phyloP scores from a whole-genome alignment of 1,140 invertebrate species.

The Eufriesea mexicana region DNA sequence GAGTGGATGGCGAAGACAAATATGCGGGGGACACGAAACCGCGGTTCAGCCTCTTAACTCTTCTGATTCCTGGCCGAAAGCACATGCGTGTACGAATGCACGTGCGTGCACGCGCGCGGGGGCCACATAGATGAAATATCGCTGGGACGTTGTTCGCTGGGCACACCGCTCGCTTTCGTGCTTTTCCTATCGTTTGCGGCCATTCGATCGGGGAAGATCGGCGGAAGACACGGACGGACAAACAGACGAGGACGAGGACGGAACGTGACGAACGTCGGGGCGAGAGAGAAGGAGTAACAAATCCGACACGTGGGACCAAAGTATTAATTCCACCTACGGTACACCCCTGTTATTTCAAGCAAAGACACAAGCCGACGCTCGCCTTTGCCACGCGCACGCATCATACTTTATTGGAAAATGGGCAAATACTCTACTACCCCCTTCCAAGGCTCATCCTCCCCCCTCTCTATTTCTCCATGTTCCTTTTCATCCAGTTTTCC shows the following conservation, averaged over 20 bases:
- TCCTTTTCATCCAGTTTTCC: not conserved
- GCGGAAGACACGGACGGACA: constrained; percentile 1
- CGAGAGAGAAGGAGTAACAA: constrained; percentile 24
- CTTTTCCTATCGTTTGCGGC: constrained; percentile 44
- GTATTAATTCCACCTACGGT: constrained; percentile 75
- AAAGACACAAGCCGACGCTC: constrained; percentile 75
- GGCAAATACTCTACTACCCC: constrained; percentile 73
- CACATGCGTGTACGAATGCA: constrained; percentile 11
- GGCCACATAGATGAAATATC: constrained; percentile 46
- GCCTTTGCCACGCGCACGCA: constrained; percentile 73
- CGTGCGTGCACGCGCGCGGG: not conserved
- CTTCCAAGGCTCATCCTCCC: not conserved
- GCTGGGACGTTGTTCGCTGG: constrained; percentile 1
- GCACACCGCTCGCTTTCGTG: constrained; percentile 34
- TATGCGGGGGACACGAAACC: constrained; percentile 50
- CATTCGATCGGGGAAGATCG: not conserved
- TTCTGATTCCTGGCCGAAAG: constrained; percentile 24
- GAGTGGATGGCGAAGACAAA: constrained; percentile 57
- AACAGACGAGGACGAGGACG: not conserved
- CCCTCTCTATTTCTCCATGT: constrained; percentile 11
- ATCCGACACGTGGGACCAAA: constrained; percentile 70
- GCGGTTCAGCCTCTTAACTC: constrained; percentile 45
- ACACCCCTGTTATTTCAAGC: constrained; percentile 79
- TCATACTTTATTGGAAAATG: constrained; percentile 81
- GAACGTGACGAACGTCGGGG: not conserved